Conservation (phyloP, 2,888 invertebrate genomes). For the Phytoseiulus persimilis region DNA sequence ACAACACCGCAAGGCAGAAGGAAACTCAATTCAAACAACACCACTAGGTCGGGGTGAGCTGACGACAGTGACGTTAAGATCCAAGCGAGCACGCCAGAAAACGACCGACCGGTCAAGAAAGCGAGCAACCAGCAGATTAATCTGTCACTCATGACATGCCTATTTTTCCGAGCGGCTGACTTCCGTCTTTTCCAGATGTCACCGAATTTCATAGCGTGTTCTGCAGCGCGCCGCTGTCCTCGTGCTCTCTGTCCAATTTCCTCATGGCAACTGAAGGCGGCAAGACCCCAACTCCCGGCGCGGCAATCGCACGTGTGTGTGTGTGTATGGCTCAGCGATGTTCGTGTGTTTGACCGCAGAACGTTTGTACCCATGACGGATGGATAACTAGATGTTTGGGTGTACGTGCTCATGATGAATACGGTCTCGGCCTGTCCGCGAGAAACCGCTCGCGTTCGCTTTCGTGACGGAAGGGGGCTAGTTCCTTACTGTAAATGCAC, state of each 20-base stretch:
- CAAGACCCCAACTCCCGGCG: neutral
- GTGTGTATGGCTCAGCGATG: neutral
- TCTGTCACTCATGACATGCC: neutral
- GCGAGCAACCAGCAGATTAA: neutral
- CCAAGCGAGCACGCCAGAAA: no score
- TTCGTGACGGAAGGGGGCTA: neutral
- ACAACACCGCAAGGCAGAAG: no score
- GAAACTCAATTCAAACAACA: no score
- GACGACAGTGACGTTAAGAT: no score
- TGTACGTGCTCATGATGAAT: neutral
- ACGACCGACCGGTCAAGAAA: no score
- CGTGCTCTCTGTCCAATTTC: neutral
- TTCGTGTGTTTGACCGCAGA: neutral
- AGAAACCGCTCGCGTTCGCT: neutral
- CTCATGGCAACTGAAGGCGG: neutral
- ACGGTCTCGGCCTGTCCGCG: neutral
- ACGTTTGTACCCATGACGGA: neutral
- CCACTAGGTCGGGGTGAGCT: no score
- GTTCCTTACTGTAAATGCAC: neutral
- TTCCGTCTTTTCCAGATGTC: conserved; percentile 5
- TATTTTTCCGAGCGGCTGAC: neutral
- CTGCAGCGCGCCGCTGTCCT: neutral
- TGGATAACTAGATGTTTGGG: neutral
- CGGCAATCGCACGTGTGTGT: neutral
- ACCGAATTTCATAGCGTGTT: neutral